Evolutionary conservation across 2,888 invertebrate genomes (phyloP).

Genomic region (Lymantria monacha): DNA sequence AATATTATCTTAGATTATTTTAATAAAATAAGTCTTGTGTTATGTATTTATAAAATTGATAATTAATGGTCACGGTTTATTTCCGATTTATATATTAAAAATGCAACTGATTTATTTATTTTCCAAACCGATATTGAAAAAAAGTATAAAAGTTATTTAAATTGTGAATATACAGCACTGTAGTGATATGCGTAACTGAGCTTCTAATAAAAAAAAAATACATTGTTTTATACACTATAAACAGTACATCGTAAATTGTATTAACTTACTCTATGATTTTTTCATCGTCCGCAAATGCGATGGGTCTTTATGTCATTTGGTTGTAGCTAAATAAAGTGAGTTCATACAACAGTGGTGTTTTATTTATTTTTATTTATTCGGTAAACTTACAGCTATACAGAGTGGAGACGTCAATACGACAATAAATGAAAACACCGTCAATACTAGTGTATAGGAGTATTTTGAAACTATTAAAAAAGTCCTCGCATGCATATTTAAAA

Average conservation of each 20-base stretch:
- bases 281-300: conserved; percentile 45
- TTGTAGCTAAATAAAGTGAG: conserved; percentile 77
- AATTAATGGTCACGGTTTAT: too few relatives aligned
- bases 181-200: conserved; percentile 81
- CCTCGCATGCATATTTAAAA: too few relatives aligned
- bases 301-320: conserved; percentile 59
- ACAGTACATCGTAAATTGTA: conserved; percentile 9
- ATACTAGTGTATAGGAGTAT: too few relatives aligned
- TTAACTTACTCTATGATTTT: conserved; percentile 58
- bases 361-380: too few relatives aligned
- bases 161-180: conserved; percentile 76
- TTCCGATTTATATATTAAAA: too few relatives aligned
- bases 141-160: conserved; percentile 35
- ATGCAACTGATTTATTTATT: conserved; percentile 3
- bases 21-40: too few relatives aligned
- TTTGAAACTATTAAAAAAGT: too few relatives aligned
- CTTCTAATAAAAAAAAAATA: conserved; percentile 70
- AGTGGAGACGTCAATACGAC: too few relatives aligned
- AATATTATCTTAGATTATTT: too few relatives aligned
- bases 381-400: too few relatives aligned
- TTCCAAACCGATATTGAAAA: conserved; percentile 66
- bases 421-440: too few relatives aligned
- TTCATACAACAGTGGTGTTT: conserved; percentile 54
- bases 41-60: too few relatives aligned
- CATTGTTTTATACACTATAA: conserved; percentile 77